Base-by-base conservation (phyloP, 2,888 invertebrate species). In the Endomychus coccineus region DNA sequence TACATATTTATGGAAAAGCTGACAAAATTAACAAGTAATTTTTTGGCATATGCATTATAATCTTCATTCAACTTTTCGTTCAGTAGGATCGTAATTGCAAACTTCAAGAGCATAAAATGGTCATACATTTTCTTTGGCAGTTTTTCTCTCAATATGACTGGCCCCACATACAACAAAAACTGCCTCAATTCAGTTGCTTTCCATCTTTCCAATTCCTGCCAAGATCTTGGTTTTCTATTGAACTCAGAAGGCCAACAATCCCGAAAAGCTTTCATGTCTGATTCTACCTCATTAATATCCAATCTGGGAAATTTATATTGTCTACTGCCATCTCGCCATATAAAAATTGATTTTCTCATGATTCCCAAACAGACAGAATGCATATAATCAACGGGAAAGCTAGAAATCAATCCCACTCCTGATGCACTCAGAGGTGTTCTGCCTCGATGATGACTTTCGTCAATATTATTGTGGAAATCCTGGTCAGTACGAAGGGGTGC, bases 151-250 rank as follows among this genome's bases (percentile, higher is more conserved):
- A 48, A 32, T 10, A 42, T 16, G 13, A 45, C 16, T 10, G 48
- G 43, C 6, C 44, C 46, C 2, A 43, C n/a, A 34, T 48, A 46
- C 9, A 49, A 17, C 21, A 49, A 38, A 41, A 48, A 48, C 32
- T 44, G 41, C 4, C 47, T 13, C 11, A 48, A 40, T 39, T 52
- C 52, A 10, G 49, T 49, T 4, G 47, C 49, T 32, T 49, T 50
- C 47, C 48, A 50, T 6, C 24, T 16, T 24, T 49, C 45, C 19
- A 48, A 15, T 30, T 50, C 46, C 16, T 16, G 24, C 6, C 47
- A 9, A 6, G 38, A 28, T 32, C 53, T 32, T 16, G 52, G 44
- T 42, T 51, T 53, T 11, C 52, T 23, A n/a, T 36, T 43, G 25
- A 54, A 49, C 7, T 53, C 50, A 28, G 4, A 9, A 2, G 55